These are phyloP conservation scores for Cylloceria caligata DNA, from an alignment of 2,888 invertebrate species.

Conservation along the genomic window DNA sequence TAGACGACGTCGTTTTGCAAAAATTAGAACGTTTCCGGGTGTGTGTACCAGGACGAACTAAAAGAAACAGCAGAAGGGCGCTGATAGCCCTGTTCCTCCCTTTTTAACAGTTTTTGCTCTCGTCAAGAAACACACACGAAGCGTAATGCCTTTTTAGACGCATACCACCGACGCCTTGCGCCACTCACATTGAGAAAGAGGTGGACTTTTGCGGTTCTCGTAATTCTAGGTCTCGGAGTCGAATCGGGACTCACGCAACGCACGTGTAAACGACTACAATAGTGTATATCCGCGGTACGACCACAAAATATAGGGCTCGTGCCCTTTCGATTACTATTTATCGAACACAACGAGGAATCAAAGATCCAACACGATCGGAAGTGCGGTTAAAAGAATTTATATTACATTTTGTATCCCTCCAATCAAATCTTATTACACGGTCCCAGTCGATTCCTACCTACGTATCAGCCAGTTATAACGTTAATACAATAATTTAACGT, in stretches of 20 bases:
- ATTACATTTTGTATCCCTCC: slow-evolving; percentile 53
- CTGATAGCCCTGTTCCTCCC: slow-evolving; percentile 40
- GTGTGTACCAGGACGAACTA: slow-evolving; percentile 27
- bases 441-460: slow-evolving; percentile 15
- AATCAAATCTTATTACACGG: slow-evolving; percentile 52
- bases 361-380: slow-evolving; percentile 32
- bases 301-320: slow-evolving; percentile 61
- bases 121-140: slow-evolving; percentile 28
- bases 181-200: not conserved
- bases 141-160: slow-evolving; percentile 23
- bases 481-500: slow-evolving; percentile 47
- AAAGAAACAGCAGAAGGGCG: slow-evolving; percentile 22
- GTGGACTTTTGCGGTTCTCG: slow-evolving; percentile 22
- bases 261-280: slow-evolving; percentile 25
- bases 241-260: slow-evolving; percentile 23
- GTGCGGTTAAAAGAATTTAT: slow-evolving; percentile 34
- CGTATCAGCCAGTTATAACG: not conserved
- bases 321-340: slow-evolving; percentile 62
- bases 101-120: slow-evolving; percentile 56
- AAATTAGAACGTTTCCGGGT: slow-evolving; percentile 74
- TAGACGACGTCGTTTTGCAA: slow-evolving; percentile 71
- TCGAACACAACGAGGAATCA: slow-evolving; percentile 59
- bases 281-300: slow-evolving; percentile 45
- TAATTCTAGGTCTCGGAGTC: slow-evolving; percentile 45
- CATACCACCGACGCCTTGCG: not conserved